phyloP scores from a whole-genome alignment of 2,888 invertebrate genomes.

The Metopia argyrocephala region DNA sequence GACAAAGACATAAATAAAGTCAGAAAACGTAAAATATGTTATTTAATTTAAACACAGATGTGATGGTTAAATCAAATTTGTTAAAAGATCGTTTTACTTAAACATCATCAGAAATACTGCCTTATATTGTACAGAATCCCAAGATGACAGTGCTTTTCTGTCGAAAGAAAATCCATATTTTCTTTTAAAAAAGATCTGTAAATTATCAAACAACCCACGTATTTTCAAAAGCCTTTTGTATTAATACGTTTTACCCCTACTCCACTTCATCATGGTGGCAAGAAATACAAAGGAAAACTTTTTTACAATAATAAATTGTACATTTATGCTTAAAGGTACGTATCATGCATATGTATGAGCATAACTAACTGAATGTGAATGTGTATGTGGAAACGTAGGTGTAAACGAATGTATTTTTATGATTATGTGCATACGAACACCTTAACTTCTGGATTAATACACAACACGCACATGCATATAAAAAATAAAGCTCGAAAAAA shows the following conservation, averaged over 20 bases:
- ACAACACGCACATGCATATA: slow-evolving; percentile 1
- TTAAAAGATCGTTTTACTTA: too few species aligned
- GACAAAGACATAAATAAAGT: too few species aligned
- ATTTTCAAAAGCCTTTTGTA: background rate
- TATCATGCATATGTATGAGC: background rate
- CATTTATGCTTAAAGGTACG: slow-evolving; percentile 38
- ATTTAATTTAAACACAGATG: too few species aligned
- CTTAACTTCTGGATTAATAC: slow-evolving; percentile 16
- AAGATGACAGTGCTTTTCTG: too few species aligned
- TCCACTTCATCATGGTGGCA: slow-evolving; percentile 3
- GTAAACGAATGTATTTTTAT: slow-evolving; percentile 33
- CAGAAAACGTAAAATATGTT: too few species aligned
- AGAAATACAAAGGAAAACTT: slow-evolving; percentile 48
- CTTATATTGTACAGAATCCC: too few species aligned
- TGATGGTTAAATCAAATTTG: too few species aligned
- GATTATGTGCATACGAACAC: slow-evolving; percentile 27
- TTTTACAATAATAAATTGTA: slow-evolving; percentile 49
- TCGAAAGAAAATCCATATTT: too few species aligned
- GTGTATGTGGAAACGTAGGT: slow-evolving; percentile 1
- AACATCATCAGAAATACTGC: too few species aligned
- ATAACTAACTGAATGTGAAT: background rate
- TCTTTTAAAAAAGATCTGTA: too few species aligned
- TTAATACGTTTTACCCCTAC: background rate
- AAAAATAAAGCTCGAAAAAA: background rate
- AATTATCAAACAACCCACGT: background rate